These are phyloP conservation scores for Stenichneumon culpator DNA, from an alignment of 2,888 invertebrate species.

Conservation along the genomic window DNA sequence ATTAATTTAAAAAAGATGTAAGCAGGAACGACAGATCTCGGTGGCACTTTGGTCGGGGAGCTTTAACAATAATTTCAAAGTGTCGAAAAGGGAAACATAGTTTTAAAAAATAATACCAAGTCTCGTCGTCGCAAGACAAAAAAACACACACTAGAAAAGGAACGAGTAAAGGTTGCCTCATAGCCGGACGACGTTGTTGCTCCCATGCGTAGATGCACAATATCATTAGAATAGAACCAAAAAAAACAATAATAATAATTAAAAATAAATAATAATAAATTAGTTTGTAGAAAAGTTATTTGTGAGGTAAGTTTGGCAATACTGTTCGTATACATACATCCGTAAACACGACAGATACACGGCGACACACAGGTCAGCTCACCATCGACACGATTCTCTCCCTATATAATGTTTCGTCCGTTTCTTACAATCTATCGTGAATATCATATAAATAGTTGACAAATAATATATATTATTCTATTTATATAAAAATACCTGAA, in stretches of 20 bases:
- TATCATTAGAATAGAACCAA: constrained; percentile 79
- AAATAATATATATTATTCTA: not conserved
- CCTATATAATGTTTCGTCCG: constrained; percentile 37
- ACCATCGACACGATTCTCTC: constrained; percentile 37
- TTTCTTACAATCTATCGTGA: constrained; percentile 4
- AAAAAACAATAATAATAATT: constrained; percentile 1
- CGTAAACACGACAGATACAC: constrained; percentile 28
- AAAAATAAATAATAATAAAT: constrained; percentile 58
- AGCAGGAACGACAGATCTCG: constrained; percentile 8
- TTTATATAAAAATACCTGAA: constrained; percentile 11
- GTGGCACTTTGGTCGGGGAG: constrained; percentile 36
- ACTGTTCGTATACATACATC: constrained; percentile 53
- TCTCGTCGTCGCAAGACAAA: constrained; percentile 1
- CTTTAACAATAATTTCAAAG: constrained; percentile 15
- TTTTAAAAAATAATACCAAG: not conserved
- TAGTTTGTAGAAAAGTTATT: constrained; percentile 78
- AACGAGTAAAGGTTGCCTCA: constrained; percentile 56
- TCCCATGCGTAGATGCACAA: constrained; percentile 84
- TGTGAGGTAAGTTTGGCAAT: constrained; percentile 80
- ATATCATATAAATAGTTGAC: not conserved
- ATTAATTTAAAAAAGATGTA: not conserved
- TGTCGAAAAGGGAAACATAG: constrained; percentile 1
- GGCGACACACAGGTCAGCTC: constrained; percentile 27
- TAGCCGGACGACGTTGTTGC: constrained; percentile 81
- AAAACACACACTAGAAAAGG: constrained; percentile 24